Conservation (phyloP, 2,797 vertebrate species). For the Poliocrania exsul region DNA sequence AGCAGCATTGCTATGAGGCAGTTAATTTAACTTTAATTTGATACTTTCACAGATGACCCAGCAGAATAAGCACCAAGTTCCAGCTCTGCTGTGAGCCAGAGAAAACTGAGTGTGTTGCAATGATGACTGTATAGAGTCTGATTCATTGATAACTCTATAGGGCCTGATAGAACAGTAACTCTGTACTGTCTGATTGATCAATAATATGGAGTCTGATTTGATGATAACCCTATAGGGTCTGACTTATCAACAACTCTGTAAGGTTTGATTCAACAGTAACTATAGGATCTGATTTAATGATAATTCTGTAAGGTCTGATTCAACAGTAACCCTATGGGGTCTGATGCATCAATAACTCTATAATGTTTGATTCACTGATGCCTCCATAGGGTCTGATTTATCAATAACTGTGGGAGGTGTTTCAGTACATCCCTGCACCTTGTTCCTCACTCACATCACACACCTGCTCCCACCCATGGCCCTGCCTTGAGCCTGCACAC, state of each 20-base stretch:
- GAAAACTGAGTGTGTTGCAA: background rate
- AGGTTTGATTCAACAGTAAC: background rate
- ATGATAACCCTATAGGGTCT: background rate
- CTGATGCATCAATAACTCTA: background rate
- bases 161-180: background rate
- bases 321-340: background rate
- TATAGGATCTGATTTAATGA: background rate
- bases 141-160: background rate
- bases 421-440: accelerated
- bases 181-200: background rate
- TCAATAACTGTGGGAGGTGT: background rate
- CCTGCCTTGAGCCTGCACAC: background rate
- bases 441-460: background rate
- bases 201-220: background rate
- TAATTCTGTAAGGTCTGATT: background rate
- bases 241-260: background rate
- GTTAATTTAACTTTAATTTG: slow-evolving; percentile 41
- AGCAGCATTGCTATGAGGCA: background rate
- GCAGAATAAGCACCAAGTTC: slow-evolving; percentile 15
- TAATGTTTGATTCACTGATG: too few species aligned
- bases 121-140: background rate
- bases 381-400: background rate
- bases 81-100: background rate
- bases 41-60: slow-evolving; percentile 54
- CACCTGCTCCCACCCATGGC: background rate